Conservation (phyloP, 2,888 invertebrate genomes). For the Noctua fimbriata region DNA sequence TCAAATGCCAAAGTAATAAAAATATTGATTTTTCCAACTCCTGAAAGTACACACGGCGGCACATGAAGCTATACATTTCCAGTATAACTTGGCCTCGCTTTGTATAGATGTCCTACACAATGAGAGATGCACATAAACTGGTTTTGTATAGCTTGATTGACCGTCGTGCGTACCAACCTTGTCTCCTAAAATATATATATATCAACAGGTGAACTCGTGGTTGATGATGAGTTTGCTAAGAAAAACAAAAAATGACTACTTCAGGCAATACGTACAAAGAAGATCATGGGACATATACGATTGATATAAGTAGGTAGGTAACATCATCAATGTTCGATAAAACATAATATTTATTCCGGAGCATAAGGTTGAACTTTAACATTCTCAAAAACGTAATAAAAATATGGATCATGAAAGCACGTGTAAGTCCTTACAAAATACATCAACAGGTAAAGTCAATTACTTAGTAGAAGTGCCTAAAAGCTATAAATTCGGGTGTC, state of each 20-base stretch:
- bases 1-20: constrained; percentile 3
- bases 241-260: neutral
- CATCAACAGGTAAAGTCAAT: constrained; percentile 34
- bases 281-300: too few relatives aligned
- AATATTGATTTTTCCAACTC: neutral
- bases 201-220: neutral
- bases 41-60: neutral
- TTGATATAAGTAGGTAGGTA: neutral
- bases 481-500: constrained; percentile 21
- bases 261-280: neutral
- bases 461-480: constrained; percentile 33
- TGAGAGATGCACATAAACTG: too few relatives aligned
- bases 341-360: neutral
- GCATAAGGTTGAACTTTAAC: constrained; percentile 11
- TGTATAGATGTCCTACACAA: too few relatives aligned
- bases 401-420: constrained; percentile 12
- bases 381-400: neutral
- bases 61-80: too few relatives aligned
- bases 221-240: constrained; percentile 16
- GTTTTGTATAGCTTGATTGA: too few relatives aligned
- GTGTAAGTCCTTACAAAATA: constrained; percentile 8
- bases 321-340: neutral
- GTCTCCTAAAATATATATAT: neutral
- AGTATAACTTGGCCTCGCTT: too few relatives aligned
- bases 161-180: too few relatives aligned